These are phyloP conservation scores for Conistra vaccinii DNA, from an alignment of 2,888 invertebrate species.

Conservation along the genomic window DNA sequence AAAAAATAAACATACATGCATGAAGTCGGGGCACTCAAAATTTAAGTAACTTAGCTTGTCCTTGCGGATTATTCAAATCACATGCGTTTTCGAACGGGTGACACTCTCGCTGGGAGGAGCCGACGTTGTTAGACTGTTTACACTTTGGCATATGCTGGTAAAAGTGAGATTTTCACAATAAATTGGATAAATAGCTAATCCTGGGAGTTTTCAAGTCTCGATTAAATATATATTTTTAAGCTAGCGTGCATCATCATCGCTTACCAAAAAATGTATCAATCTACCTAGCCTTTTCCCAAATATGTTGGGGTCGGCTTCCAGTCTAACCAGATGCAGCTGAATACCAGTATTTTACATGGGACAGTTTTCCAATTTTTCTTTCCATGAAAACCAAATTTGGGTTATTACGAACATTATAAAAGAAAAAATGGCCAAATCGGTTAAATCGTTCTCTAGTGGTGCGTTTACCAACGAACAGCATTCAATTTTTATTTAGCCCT, in stretches of 20 bases:
- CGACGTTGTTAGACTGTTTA: conserved; percentile 15
- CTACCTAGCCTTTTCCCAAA: too few relatives aligned
- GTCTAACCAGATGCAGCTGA: too few relatives aligned
- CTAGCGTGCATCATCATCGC: neutral
- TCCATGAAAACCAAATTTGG: too few relatives aligned
- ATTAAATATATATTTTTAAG: neutral
- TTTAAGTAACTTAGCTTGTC: conserved; percentile 63
- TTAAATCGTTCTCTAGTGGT: too few relatives aligned
- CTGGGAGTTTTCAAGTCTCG: neutral
- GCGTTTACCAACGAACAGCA: too few relatives aligned
- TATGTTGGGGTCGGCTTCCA: too few relatives aligned
- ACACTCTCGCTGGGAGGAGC: conserved; percentile 14
- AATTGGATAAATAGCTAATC: neutral
- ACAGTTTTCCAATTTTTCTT: too few relatives aligned
- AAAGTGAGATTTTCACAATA: neutral
- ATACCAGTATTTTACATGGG: too few relatives aligned
- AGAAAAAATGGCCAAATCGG: too few relatives aligned
- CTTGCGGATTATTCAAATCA: conserved; percentile 63
- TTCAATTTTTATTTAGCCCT: too few relatives aligned
- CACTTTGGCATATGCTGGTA: conserved; percentile 27
- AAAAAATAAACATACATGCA: neutral
- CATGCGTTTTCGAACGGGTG: conserved; percentile 36
- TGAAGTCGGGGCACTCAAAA: conserved; percentile 41
- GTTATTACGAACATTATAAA: too few relatives aligned
- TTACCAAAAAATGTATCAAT: too few relatives aligned